Evolutionary conservation across 2,888 invertebrate species (phyloP).

Genomic region (Tupiocoris notatus): DNA sequence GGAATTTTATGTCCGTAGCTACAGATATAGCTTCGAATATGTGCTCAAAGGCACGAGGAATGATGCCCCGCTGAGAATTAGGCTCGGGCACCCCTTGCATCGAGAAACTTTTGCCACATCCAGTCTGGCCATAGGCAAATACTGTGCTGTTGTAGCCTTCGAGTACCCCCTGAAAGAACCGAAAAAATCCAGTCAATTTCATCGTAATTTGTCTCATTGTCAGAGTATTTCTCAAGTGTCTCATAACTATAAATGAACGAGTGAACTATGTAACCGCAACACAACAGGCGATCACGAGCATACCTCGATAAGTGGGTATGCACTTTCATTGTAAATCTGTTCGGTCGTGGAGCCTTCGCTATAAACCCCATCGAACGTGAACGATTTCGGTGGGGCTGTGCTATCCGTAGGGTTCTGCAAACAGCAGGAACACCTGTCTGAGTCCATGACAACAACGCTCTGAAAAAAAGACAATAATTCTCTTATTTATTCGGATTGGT

Average conservation of each 20-base stretch:
- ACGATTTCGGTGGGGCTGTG: slow-evolving; percentile 64
- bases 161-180: slow-evolving; percentile 66
- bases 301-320: slow-evolving; percentile 79
- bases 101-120: slow-evolving; percentile 86
- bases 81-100: slow-evolving; percentile 73
- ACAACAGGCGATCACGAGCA: no score
- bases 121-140: slow-evolving; percentile 91
- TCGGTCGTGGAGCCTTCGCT: slow-evolving; percentile 76
- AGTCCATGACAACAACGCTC: slow-evolving; percentile 68
- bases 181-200: neutral
- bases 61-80: slow-evolving; percentile 60
- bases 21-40: slow-evolving; percentile 82
- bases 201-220: no score
- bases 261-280: no score
- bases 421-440: slow-evolving; percentile 62
- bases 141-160: slow-evolving; percentile 92
- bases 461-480: slow-evolving; percentile 54
- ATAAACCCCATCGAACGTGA: slow-evolving; percentile 84
- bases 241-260: neutral
- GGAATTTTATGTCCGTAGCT: slow-evolving; percentile 66
- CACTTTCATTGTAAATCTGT: slow-evolving; percentile 81
- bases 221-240: neutral
- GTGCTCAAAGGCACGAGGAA: slow-evolving; percentile 76
- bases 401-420: slow-evolving; percentile 63
- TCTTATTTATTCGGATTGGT: no score